phyloP scores from a whole-genome alignment of 2,888 invertebrate species.

The Mayetiola destructor region DNA sequence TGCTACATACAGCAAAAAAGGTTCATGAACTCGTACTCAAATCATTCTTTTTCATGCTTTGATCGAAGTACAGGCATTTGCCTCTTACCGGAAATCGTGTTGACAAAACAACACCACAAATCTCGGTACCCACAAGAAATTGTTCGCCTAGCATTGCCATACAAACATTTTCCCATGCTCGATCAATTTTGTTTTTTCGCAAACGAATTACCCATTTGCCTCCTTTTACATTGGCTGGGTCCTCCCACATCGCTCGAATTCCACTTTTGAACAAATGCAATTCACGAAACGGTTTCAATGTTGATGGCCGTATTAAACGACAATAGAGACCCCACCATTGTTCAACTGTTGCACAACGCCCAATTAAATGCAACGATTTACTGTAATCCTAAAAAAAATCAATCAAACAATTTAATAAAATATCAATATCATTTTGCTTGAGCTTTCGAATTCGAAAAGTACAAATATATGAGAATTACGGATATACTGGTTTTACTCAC shows the following conservation, averaged over 20 bases:
- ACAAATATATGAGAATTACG: not conserved
- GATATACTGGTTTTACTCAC: not conserved
- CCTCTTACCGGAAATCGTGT: constrained; percentile 58
- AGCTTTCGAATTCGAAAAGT: not conserved
- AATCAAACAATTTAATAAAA: not conserved
- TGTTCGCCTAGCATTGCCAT: constrained; percentile 98
- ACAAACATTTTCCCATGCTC: constrained; percentile 97
- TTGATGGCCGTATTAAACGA: constrained; percentile 77
- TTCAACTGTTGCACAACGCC: constrained; percentile 81
- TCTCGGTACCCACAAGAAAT: constrained; percentile 96
- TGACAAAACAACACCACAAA: constrained; percentile 94
- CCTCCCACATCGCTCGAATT: constrained; percentile 99
- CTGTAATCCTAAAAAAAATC: constrained; percentile 24
- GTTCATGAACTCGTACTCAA: too few relatives aligned
- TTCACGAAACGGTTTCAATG: constrained; percentile 81
- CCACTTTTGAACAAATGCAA: constrained; percentile 94
- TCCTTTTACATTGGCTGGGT: constrained; percentile 86
- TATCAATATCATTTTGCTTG: not conserved
- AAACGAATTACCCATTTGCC: constrained; percentile 97
- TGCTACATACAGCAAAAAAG: too few relatives aligned
- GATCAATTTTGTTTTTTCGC: constrained; percentile 83
- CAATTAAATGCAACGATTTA: constrained; percentile 66
- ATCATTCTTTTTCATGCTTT: too few relatives aligned
- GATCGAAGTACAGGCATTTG: not conserved
- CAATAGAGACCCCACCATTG: constrained; percentile 96